These are phyloP conservation scores for Intellagama lesueurii DNA, from an alignment of 2,797 vertebrate genomes.

Conservation along the genomic window DNA sequence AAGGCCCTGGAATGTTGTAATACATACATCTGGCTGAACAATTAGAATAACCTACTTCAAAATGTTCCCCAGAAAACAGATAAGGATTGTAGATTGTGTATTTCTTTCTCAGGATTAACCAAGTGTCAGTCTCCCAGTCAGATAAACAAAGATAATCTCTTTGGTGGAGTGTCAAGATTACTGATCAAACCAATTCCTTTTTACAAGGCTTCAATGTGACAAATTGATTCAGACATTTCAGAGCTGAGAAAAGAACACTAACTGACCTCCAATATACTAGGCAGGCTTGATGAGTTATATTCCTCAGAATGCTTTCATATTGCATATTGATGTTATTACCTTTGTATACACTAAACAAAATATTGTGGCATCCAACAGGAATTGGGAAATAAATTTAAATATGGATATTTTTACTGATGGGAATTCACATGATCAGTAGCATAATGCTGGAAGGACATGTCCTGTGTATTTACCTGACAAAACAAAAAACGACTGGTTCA, in stretches of 20 bases:
- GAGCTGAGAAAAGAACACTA: constrained; percentile 9
- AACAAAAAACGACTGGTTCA: neutral
- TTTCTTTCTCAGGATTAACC: neutral
- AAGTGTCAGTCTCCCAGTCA: constrained; percentile 39
- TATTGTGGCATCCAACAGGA: neutral
- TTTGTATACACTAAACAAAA: neutral
- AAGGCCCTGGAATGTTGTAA: neutral
- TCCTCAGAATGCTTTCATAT: neutral
- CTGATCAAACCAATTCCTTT: constrained; percentile 50
- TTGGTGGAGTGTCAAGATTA: neutral
- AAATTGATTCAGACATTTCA: constrained; percentile 6
- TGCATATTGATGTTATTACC: neutral
- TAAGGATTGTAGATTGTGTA: neutral
- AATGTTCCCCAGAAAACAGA: neutral
- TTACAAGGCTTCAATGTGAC: constrained; percentile 38
- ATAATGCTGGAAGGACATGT: neutral
- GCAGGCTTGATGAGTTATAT: neutral
- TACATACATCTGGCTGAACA: neutral
- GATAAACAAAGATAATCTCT: constrained; percentile 62
- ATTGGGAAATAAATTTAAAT: neutral
- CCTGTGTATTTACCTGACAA: neutral
- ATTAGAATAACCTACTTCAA: neutral
- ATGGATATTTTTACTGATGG: neutral
- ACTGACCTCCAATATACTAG: accelerated
- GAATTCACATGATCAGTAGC: neutral